These are phyloP conservation scores for Microcebus griseorufus DNA, from an alignment of 2,113 vertebrate genomes.

Conservation along the genomic window DNA sequence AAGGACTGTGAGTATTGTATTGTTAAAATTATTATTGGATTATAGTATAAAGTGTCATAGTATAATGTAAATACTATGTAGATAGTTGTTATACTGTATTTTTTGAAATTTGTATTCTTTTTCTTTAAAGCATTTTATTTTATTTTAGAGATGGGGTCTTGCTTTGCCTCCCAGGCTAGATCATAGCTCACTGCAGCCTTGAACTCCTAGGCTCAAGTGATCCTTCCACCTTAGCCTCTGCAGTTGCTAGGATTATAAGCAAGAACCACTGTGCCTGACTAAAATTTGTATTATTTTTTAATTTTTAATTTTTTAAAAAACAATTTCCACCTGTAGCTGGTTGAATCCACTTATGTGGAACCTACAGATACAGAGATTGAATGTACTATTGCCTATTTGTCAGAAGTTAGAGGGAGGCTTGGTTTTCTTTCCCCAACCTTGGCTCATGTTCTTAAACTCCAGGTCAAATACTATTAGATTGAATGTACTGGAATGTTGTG, in stretches of 20 bases:
- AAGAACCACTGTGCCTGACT: no score
- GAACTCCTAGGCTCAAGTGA: no score
- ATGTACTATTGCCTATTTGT: background rate
- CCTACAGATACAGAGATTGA: background rate
- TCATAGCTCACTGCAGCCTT: no score
- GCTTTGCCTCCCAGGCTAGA: no score
- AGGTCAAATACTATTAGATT: background rate
- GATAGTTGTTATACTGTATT: background rate
- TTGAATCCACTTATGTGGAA: background rate
- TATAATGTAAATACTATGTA: background rate
- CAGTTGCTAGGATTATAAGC: no score
- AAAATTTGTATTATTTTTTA: no score
- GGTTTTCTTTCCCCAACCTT: background rate
- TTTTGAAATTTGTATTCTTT: background rate
- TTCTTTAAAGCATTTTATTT: background rate
- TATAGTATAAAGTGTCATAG: background rate
- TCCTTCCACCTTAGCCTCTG: no score
- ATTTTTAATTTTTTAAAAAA: background rate
- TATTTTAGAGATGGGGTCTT: no score
- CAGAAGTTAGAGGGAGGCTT: background rate
- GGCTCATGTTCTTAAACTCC: background rate
- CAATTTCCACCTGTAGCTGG: background rate
- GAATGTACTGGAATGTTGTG: background rate
- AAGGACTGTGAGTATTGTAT: constrained; percentile 84
- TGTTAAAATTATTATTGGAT: background rate